Evolutionary conservation across 2,113 vertebrate species (phyloP).

Genomic region (Nothocercus julius): DNA sequence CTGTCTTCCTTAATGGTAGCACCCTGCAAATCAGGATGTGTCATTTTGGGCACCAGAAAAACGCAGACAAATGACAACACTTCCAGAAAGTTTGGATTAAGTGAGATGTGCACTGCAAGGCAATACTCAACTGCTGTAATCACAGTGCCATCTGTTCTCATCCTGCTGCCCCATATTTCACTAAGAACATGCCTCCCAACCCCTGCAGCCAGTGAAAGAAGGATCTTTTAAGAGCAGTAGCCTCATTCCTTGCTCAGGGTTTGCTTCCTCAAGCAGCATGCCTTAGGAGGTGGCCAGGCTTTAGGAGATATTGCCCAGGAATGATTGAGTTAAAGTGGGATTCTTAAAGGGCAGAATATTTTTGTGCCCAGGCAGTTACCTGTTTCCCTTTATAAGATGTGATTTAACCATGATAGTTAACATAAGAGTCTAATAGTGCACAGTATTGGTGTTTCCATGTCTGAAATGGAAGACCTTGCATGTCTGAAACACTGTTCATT

Average conservation of each 20-base stretch:
- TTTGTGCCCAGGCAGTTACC: neutral
- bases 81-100: slow-evolving; percentile 7
- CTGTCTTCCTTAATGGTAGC: neutral
- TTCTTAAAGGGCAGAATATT: neutral
- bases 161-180: slow-evolving; percentile 31
- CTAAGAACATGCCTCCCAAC: neutral
- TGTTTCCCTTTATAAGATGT: neutral
- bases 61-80: neutral
- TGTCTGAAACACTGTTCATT: neutral
- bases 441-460: neutral
- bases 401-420: neutral
- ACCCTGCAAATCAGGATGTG: neutral
- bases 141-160: slow-evolving; percentile 33
- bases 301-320: neutral
- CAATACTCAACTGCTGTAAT: neutral
- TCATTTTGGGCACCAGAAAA: neutral
- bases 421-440: neutral
- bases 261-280: neutral
- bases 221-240: neutral
- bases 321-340: neutral
- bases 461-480: neutral
- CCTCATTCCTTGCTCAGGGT: neutral
- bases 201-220: neutral
- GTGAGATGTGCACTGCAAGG: neutral
- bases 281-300: neutral